These are phyloP conservation scores for Carduelis carduelis DNA, from an alignment of 2,797 vertebrate genomes.

Conservation along the genomic window DNA sequence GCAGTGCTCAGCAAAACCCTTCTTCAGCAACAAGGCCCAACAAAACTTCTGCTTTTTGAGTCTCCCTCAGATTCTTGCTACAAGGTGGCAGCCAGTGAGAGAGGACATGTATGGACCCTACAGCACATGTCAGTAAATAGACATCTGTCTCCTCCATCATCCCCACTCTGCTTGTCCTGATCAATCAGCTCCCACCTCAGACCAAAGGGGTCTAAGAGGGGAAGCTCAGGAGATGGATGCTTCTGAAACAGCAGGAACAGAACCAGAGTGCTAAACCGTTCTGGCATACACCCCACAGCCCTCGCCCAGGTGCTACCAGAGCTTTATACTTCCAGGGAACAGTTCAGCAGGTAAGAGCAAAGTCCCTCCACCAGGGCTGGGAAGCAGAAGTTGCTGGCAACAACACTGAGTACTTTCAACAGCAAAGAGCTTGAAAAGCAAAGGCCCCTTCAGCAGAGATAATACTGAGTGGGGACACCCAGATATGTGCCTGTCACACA, in stretches of 20 bases:
- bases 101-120: background rate
- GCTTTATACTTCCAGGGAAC: background rate
- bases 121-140: accelerated
- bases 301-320: background rate
- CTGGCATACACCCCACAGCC: background rate
- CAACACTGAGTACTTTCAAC: background rate
- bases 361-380: background rate
- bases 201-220: background rate
- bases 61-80: background rate
- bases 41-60: background rate
- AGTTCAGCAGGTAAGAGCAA: background rate
- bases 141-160: background rate
- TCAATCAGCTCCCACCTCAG: background rate
- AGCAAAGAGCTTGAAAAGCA: background rate
- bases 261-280: background rate
- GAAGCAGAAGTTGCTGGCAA: background rate
- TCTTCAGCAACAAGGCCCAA: background rate
- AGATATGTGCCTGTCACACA: background rate
- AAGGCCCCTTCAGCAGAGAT: background rate
- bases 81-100: background rate
- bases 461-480: background rate
- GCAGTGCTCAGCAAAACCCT: background rate
- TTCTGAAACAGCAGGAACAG: background rate
- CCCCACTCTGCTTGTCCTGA: background rate
- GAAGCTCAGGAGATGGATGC: background rate